These are phyloP conservation scores for Punctoribates punctum DNA, from an alignment of 2,888 invertebrate genomes.

Conservation along the genomic window DNA sequence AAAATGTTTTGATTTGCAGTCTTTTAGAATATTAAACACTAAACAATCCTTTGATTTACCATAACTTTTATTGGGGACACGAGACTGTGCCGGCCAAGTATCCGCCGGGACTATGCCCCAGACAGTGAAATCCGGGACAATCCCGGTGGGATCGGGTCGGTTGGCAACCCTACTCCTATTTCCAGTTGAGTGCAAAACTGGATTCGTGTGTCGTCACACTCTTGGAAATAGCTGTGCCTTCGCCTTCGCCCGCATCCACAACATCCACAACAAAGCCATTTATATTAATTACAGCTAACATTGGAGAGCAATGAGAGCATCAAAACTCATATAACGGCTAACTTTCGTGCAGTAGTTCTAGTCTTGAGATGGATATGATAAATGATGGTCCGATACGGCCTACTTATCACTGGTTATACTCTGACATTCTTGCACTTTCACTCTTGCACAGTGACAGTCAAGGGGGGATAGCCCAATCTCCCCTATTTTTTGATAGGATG, in stretches of 20 bases:
- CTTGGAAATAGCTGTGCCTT: neutral
- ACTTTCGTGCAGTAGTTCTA: neutral
- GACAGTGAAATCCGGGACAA: too few species aligned
- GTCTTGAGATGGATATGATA: slow-evolving; percentile 23
- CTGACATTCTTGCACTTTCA: neutral
- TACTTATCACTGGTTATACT: slow-evolving; percentile 11
- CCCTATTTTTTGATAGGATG: too few species aligned
- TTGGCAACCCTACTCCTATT: too few species aligned
- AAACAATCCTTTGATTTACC: too few species aligned
- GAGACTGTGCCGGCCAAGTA: too few species aligned
- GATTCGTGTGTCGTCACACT: slow-evolving; percentile 28
- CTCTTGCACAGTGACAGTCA: neutral
- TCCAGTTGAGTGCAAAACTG: slow-evolving; percentile 25
- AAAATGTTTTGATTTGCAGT: too few species aligned
- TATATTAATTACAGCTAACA: slow-evolving; percentile 24
- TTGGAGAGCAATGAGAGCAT: neutral
- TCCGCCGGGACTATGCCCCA: too few species aligned
- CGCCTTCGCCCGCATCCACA: neutral
- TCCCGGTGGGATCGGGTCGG: too few species aligned
- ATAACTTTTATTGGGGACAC: too few species aligned
- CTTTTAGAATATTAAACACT: too few species aligned
- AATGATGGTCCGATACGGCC: slow-evolving; percentile 32
- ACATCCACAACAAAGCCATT: neutral
- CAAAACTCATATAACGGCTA: slow-evolving; percentile 4
- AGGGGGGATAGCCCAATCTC: too few species aligned